Evolutionary conservation across 2,797 vertebrate genomes (phyloP).

Genomic region (Coreius guichenoti): DNA sequence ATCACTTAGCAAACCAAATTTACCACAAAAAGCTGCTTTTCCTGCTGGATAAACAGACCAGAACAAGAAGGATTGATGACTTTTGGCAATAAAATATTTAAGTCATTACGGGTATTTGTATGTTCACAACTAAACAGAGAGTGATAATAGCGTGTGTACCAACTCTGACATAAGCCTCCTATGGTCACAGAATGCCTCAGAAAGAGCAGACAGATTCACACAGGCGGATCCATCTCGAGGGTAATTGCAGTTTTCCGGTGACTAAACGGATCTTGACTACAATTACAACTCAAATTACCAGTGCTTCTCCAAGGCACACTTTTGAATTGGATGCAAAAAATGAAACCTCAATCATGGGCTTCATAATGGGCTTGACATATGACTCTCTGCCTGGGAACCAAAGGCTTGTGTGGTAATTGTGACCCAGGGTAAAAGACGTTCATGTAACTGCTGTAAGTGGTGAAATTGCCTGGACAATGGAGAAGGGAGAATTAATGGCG

Average conservation of each 20-base stretch:
- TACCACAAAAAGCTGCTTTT: slow-evolving; percentile 19
- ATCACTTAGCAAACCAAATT: background rate
- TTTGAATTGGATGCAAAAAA: slow-evolving; percentile 51
- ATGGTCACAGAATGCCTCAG: slow-evolving; percentile 34
- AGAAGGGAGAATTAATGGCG: slow-evolving; percentile 1
- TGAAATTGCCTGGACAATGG: background rate
- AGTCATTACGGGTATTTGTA: slow-evolving; percentile 33
- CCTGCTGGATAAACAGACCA: slow-evolving; percentile 28
- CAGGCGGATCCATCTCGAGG: slow-evolving; percentile 41
- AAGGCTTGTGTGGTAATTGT: slow-evolving; percentile 35
- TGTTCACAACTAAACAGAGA: slow-evolving; percentile 14
- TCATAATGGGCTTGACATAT: slow-evolving; percentile 43
- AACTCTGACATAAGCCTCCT: slow-evolving; percentile 28
- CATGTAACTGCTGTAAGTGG: slow-evolving; percentile 29
- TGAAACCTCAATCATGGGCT: slow-evolving; percentile 41
- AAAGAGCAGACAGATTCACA: slow-evolving; percentile 36
- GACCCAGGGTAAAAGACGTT: slow-evolving; percentile 22
- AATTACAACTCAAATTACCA: slow-evolving; percentile 56
- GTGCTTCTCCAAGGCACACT: slow-evolving; percentile 33
- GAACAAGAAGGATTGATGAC: slow-evolving; percentile 33
- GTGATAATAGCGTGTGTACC: slow-evolving; percentile 1
- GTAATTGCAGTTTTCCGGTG: slow-evolving; percentile 53
- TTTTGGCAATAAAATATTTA: slow-evolving; percentile 28
- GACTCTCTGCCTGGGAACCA: slow-evolving; percentile 23
- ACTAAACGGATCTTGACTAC: slow-evolving; percentile 53